phyloP scores from a whole-genome alignment of 2,888 invertebrate species.

The Epiblema foenella region DNA sequence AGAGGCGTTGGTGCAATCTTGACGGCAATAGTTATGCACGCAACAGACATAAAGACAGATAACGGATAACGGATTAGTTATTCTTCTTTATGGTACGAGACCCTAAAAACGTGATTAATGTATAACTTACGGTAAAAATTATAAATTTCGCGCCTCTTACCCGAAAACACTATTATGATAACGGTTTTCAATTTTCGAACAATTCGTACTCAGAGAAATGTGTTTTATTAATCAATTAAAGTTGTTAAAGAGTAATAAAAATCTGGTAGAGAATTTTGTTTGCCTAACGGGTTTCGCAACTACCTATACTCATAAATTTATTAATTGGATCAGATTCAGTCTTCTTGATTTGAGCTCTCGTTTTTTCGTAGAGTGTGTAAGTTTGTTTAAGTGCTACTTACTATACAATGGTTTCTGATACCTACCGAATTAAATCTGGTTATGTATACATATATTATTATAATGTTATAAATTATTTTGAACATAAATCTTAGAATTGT shows the following conservation, averaged over 20 bases:
- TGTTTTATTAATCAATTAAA: constrained; percentile 37
- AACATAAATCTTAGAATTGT: no score
- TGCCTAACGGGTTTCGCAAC: constrained; percentile 8
- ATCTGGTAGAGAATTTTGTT: background rate
- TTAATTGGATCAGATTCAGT: background rate
- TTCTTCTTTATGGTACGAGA: background rate
- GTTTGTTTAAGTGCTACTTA: background rate
- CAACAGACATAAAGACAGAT: no score
- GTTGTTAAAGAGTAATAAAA: constrained; percentile 23
- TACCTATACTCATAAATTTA: background rate
- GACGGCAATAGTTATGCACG: no score
- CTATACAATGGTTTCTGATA: no score
- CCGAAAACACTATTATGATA: constrained; percentile 71
- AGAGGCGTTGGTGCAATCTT: no score
- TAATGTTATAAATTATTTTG: no score
- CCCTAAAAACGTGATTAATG: constrained; percentile 54
- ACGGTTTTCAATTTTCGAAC: constrained; percentile 68
- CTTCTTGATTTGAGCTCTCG: no score
- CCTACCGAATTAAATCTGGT: no score
- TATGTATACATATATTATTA: no score
- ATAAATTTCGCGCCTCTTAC: constrained; percentile 77
- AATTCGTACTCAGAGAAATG: constrained; percentile 49
- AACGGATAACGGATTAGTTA: no score
- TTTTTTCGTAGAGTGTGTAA: no score
- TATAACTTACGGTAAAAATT: constrained; percentile 64